Evolutionary conservation across 2,113 vertebrate species (phyloP).

Genomic region (Chrysemys picta): DNA sequence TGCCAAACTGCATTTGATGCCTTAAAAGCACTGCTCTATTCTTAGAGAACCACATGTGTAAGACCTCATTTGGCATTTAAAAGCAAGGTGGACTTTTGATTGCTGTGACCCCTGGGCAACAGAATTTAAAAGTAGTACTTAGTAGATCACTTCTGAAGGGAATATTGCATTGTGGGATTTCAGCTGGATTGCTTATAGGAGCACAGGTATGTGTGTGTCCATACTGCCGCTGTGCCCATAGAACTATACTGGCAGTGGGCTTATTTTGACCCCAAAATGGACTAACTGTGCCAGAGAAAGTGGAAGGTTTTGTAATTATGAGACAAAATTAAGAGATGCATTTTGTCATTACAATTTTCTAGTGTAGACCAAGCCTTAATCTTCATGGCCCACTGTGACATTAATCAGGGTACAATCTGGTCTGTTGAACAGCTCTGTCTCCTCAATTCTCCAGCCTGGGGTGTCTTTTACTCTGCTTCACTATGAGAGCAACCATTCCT

Average conservation of each 20-base stretch:
- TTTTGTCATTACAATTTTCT: neutral
- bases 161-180: accelerated
- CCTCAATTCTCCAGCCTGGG: too few relatives aligned
- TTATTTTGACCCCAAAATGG: neutral
- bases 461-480: too few relatives aligned
- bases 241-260: neutral
- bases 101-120: neutral
- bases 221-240: neutral
- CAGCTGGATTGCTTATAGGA: neutral
- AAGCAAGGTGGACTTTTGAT: neutral
- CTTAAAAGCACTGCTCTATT: neutral
- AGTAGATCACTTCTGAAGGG: accelerated
- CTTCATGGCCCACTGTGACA: neutral
- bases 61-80: neutral
- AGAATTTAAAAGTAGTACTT: neutral
- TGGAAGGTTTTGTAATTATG: neutral
- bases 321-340: neutral
- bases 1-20: neutral
- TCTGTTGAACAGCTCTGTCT: too few relatives aligned
- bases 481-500: too few relatives aligned
- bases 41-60: neutral
- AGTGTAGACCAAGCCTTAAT: neutral
- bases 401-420: too few relatives aligned
- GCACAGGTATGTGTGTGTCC: neutral
- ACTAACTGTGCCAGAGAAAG: neutral